These are phyloP conservation scores for Nudaria mundana DNA, from an alignment of 2,888 invertebrate genomes.

Conservation along the genomic window DNA sequence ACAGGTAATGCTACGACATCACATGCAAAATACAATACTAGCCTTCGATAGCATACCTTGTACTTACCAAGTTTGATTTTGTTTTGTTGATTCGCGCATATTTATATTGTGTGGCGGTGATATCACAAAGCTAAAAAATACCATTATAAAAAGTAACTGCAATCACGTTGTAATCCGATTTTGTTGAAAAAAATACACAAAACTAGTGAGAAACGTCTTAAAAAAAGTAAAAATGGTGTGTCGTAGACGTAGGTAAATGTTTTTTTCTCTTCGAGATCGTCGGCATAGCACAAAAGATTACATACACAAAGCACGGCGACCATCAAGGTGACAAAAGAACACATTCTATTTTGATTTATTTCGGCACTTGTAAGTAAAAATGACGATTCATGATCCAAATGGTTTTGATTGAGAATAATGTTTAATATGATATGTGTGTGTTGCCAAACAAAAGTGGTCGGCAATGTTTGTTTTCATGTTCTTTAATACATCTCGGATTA, in stretches of 20 bases:
- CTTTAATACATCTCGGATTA: slow-evolving; percentile 24
- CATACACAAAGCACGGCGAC: slow-evolving; percentile 64
- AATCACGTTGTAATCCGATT: slow-evolving; percentile 38
- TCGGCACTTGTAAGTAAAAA: slow-evolving; percentile 55
- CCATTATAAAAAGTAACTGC: slow-evolving; percentile 2
- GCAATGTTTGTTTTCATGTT: slow-evolving; percentile 21
- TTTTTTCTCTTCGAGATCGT: slow-evolving; percentile 42
- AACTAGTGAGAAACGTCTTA: slow-evolving; percentile 23
- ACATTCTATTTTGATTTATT: slow-evolving; percentile 69
- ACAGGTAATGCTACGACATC: too few species aligned
- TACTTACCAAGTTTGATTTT: too few species aligned
- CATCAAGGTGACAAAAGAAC: slow-evolving; percentile 52
- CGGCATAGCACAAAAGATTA: slow-evolving; percentile 58
- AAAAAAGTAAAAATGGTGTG: slow-evolving; percentile 56
- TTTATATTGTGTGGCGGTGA: not conserved
- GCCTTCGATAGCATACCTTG: too few species aligned
- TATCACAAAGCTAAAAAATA: slow-evolving; percentile 2
- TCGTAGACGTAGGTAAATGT: slow-evolving; percentile 39
- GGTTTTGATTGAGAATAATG: slow-evolving; percentile 40
- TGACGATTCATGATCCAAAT: slow-evolving; percentile 50
- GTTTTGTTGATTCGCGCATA: too few species aligned
- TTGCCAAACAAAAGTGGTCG: slow-evolving; percentile 45
- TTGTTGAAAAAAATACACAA: slow-evolving; percentile 28
- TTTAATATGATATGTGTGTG: slow-evolving; percentile 51
- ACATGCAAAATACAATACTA: too few species aligned